A percentile compares a stretch with the other conserved stretches of the same genome.
Evolutionary conservation across 2,888 invertebrate genomes (phyloP).

Genomic region (Coremacera marginata): DNA sequence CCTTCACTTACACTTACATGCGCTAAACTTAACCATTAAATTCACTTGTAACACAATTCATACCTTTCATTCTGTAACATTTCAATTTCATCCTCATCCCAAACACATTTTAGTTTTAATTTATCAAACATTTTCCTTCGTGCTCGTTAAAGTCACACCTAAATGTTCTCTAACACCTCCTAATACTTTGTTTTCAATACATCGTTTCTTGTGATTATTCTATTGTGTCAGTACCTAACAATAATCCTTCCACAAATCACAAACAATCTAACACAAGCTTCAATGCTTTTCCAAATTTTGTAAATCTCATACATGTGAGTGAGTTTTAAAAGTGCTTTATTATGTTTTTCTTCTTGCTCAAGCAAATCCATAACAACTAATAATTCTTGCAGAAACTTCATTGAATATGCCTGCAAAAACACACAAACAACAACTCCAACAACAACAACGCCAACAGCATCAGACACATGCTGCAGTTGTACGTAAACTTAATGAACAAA

Average conservation of each 20-base stretch:
- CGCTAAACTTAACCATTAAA: conserved; percentile 29
- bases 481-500: conserved; percentile 58
- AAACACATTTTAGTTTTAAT: conserved; percentile 35
- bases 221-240: background rate
- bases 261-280: background rate
- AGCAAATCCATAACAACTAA: background rate
- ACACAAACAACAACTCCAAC: conserved; percentile 38
- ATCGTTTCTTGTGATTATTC: conserved; percentile 26
- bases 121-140: conserved; percentile 1
- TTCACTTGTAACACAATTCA: conserved; percentile 23
- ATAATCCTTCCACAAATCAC: conserved; percentile 1
- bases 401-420: conserved; percentile 15
- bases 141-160: conserved; percentile 31
- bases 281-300: conserved; percentile 15
- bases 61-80: background rate
- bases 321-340: conserved; percentile 3
- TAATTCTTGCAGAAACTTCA: conserved; percentile 32
- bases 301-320: conserved; percentile 31
- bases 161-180: conserved; percentile 31
- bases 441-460: conserved; percentile 42
- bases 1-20: conserved; percentile 7
- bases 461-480: conserved; percentile 43
- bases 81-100: conserved; percentile 24
- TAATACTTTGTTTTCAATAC: background rate
- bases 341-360: background rate